Evolutionary conservation across 2,888 invertebrate species (phyloP), one percentile per base, ranked within the genome.

Genomic region (Sminthurides aquaticus): DNA sequence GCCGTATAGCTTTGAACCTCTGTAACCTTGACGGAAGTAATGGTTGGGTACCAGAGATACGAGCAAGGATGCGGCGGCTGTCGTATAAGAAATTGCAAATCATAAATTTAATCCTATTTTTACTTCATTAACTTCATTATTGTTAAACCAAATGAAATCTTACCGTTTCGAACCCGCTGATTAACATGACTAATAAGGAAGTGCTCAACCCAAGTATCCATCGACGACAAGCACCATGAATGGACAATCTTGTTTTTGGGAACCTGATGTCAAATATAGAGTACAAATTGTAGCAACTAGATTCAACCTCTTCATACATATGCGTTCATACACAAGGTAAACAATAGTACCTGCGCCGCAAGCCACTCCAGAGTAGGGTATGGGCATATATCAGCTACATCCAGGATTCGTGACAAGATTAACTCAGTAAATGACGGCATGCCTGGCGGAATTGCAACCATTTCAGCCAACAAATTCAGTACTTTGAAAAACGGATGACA

Each of bases 311-410:
- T n/a, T n/a, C n/a, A n/a, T n/a, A n/a, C n/a, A n/a, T 34, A 34
- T 34, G 5, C 5, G 43, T 34, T 34, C 8, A 15, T 34, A 34
- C 43, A n/a, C 29, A 64, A 2, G 27, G 26, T 43, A n/a, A 3
- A 3, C 1, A 18, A 34, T 52, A 26, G 18, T 52, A 68, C 86
- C 81, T 89, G 89, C 68, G 88, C 78, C 3, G 91, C 89, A 65
- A 95, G 82, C 95, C 95, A 95, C 78, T 95, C 95, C 2, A 95
- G 82, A 57, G 93, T 91, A 8, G 91, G 90, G 78, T 92, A 91
- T 2, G 94, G 93, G 72, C 92, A 92, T 74, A 88, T 89, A 77
- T 94, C 91, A 0, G 91, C 91, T 55, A 81, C 80, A 74, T 81
- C 81, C 91, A 95, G 93, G 69, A 95, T 88, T 24, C 90, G 85